Evolutionary conservation across 2,113 vertebrate genomes (phyloP), one percentile per base, ranked within the genome.

Genomic region (Orthonyx spaldingii): DNA sequence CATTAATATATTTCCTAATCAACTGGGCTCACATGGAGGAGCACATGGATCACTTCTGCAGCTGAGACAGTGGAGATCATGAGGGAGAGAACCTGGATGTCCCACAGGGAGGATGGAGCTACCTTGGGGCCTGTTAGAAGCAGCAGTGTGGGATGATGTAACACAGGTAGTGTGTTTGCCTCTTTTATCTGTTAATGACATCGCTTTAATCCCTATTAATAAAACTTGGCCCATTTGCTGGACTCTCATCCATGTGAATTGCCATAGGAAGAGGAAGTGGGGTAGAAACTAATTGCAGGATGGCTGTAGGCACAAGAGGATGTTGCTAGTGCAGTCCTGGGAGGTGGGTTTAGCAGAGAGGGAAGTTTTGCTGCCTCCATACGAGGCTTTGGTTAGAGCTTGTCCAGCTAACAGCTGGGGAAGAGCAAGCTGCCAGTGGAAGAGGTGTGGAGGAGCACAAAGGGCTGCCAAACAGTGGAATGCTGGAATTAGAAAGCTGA

Each of bases 261-360:
- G 39, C 39, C 53, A 60, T n/a, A 77, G 79, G 92, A 95, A 93
- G 82, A 52, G 94, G 90, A 94, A 96, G n/a, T 5, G 23, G n/a
- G 24, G 46, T 20, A 72, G 41, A 76, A 88, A 69, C 28, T 69
- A 59, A 80, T 46, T 88, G 49, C 85, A 80, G 85, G 85, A 72
- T 57, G 59, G 64, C 44, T 81, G n/a, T 33, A 95, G 77, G 80
- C 26, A 49, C 49, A 52, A 74, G 61, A 12, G 3, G 87, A 68
- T 83, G 53, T 61, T 33, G 13, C 60, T 81, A 39, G 28, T 13
- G 39, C 37, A 70, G 27, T 35, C 35, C 60, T 68, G 24, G 60
- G 47, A 81, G 69, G 82, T 93, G 85, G 37, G 13, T 87, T 93
- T 89, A 90, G 70, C 87, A 94, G 92, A 83, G 21, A 65, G 44